Percentiles rank a stretch among this genome's conserved stretches.
Evolutionary conservation across 1,140 invertebrate species (phyloP).

Genomic region (Pollicipes pollicipes): DNA sequence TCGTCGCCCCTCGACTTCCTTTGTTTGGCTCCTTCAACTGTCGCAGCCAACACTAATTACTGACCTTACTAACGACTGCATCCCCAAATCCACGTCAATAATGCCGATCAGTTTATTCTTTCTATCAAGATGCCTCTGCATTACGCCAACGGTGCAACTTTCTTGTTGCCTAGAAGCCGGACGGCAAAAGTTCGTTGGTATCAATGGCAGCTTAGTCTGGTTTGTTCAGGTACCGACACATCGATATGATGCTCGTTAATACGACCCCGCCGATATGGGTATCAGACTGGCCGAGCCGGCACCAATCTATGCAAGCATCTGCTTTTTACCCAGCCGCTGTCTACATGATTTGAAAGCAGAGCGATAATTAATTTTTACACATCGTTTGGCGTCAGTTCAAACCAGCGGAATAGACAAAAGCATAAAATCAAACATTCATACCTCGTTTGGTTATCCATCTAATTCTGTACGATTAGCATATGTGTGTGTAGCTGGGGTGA

Average conservation of each 20-base stretch:
- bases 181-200: too few species aligned
- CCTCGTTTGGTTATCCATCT: background rate
- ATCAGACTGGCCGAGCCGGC: too few species aligned
- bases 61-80: too few species aligned
- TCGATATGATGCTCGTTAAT: background rate
- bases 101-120: background rate
- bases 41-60: too few species aligned
- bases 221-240: too few species aligned
- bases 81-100: too few species aligned
- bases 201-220: too few species aligned
- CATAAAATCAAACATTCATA: constrained; percentile 1
- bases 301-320: background rate
- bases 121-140: background rate
- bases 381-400: background rate
- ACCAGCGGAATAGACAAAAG: background rate
- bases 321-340: background rate
- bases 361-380: constrained; percentile 2
- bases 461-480: background rate
- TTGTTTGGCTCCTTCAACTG: too few species aligned
- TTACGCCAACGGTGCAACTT: background rate
- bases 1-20: too few species aligned
- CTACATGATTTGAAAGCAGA: background rate
- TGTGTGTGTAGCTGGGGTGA: background rate
- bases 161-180: background rate
- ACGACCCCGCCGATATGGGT: background rate